Evolutionary conservation across 2,113 vertebrate species (phyloP), one percentile per base, ranked within the genome.

Genomic region (Bubo scandiacus): DNA sequence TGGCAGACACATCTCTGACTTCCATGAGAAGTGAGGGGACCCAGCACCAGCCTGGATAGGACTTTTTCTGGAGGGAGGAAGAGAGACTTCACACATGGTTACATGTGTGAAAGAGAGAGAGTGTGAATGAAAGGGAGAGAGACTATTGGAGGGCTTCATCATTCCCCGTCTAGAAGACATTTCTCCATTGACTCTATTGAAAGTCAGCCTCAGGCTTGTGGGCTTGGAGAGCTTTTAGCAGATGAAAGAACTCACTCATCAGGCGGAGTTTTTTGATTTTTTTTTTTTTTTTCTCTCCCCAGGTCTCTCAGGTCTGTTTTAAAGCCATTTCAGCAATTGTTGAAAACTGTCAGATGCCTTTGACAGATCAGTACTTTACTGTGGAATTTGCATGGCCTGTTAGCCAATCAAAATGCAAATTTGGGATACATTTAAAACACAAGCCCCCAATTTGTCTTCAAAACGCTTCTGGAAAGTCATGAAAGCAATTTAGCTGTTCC

Each of bases 391-490:
- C 96, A 91, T 81, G 96, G 97, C 96, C 94, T 84, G 71, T 91
- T 97, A 90, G 92, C 98, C 97, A 97, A 98, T 98, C 98, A 97
- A 97, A 97, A 98, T 98, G 98, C 97, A 98, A 98, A 98, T 98
- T 93, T 17, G 89, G 93, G 91, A 92, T 96, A 97, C 97, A 93
- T 97, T 97, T 97, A 97, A 98, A 98, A 97, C 93, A 98, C 93
- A 96, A 97, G 87, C 93, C 91, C 78, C 91, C 93, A 95, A 59
- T 98, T 98, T 98, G 96, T 98, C 97, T 97, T 98, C 90, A 40
- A 97, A 95, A 88, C 20, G 32, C 95, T 94, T 84, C 96, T 94
- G 96, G 96, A 94, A 97, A 98, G 96, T 96, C 97, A 97, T 92
- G 96, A 98, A 98, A 97, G 92, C 89, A 96, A 97, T 97, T 95